phyloP scores from a whole-genome alignment of 2,888 invertebrate genomes.

The Pandemis cinnamomeana region DNA sequence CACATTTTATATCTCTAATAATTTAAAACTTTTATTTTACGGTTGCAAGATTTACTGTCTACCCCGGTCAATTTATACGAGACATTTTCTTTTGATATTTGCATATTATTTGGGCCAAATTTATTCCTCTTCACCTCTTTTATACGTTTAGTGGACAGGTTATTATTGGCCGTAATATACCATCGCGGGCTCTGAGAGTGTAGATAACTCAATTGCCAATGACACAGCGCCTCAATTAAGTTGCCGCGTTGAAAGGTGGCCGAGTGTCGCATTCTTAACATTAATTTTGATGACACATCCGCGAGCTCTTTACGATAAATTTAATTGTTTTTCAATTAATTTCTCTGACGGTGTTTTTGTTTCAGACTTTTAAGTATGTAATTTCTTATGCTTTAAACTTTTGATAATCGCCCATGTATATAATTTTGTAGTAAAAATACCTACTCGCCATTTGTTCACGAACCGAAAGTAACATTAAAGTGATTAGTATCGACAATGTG shows the following conservation, averaged over 20 bases:
- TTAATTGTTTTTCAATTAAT: background rate
- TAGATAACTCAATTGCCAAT: constrained; percentile 51
- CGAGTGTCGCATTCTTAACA: constrained; percentile 18
- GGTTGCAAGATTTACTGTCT: constrained; percentile 68
- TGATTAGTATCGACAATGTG: constrained; percentile 21
- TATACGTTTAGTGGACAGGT: constrained; percentile 29
- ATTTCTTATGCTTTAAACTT: no score
- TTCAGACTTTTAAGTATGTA: background rate
- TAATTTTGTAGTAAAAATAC: background rate
- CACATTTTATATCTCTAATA: constrained; percentile 70
- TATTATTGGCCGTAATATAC: constrained; percentile 37
- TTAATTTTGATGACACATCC: background rate
- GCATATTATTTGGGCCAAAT: constrained; percentile 62
- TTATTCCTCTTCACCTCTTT: constrained; percentile 40
- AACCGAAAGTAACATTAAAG: constrained; percentile 5
- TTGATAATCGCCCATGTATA: background rate
- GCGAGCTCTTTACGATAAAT: background rate
- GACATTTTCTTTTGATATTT: constrained; percentile 60
- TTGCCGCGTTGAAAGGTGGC: constrained; percentile 43
- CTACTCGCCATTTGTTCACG: constrained; percentile 3
- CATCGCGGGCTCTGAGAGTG: constrained; percentile 37
- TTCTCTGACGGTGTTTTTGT: background rate
- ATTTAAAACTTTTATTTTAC: constrained; percentile 71
- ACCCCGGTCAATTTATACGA: constrained; percentile 61
- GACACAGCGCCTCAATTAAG: constrained; percentile 50